These are phyloP conservation scores for Paratilapia polleni DNA, from an alignment of 2,113 vertebrate species.

Conservation along the genomic window DNA sequence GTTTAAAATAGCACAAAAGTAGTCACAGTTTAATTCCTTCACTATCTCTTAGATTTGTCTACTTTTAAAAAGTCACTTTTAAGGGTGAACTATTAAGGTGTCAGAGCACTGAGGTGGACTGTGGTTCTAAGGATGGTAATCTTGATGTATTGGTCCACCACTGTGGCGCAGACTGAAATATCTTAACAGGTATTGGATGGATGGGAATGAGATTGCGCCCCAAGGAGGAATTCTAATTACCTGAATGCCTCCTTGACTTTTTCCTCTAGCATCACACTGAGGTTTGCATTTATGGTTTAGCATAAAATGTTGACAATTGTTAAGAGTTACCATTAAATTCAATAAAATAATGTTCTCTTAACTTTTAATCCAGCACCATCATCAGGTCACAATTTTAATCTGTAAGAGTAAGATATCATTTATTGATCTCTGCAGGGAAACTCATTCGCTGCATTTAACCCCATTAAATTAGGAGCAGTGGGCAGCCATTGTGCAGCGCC, in stretches of 20 bases:
- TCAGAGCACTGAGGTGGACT: not conserved
- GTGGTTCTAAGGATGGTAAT: not conserved
- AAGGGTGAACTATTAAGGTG: not conserved
- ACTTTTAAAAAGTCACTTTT: not conserved
- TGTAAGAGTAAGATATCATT: not conserved
- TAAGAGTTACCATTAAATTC: not conserved
- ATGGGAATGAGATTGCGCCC: not conserved
- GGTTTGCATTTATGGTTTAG: not conserved
- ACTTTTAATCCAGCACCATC: not conserved
- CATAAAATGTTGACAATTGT: slow-evolving; percentile 5
- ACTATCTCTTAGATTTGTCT: not conserved
- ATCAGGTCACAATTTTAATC: not conserved
- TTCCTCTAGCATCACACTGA: not conserved
- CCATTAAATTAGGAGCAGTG: not conserved
- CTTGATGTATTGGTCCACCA: not conserved
- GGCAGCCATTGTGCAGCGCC: not conserved
- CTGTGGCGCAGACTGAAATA: not conserved
- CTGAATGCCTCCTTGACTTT: not conserved
- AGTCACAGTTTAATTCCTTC: not conserved
- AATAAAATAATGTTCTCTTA: not conserved
- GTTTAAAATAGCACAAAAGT: not conserved
- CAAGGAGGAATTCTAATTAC: slow-evolving; percentile 9
- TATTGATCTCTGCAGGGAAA: not conserved
- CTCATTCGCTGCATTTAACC: not conserved
- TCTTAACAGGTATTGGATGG: not conserved